Percentiles rank a stretch among this genome's conserved stretches.
phyloP scores from a whole-genome alignment of 2,888 invertebrate genomes.

The Apotomis capreana region DNA sequence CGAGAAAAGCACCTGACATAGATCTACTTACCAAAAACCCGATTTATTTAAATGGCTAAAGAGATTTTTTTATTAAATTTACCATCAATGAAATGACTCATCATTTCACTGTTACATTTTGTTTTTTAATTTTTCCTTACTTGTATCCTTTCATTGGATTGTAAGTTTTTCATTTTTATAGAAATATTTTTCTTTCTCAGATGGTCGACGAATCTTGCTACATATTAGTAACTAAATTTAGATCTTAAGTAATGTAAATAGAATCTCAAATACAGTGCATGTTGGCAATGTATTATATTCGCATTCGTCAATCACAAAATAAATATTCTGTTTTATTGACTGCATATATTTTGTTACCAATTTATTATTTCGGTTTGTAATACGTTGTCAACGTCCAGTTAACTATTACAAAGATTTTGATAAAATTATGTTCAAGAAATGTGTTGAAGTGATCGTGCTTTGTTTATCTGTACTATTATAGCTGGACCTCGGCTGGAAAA shows the following conservation, averaged over 20 bases:
- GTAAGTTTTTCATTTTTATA: not conserved
- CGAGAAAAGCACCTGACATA: no score
- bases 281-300: slow-evolving; percentile 69
- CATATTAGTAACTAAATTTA: slow-evolving; percentile 24
- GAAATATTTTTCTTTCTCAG: slow-evolving; percentile 11
- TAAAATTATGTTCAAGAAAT: not conserved
- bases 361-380: slow-evolving; percentile 46
- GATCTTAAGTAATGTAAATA: slow-evolving; percentile 48
- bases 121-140: not conserved
- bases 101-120: no score
- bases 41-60: no score
- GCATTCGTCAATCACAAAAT: slow-evolving; percentile 30
- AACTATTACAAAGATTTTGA: not conserved
- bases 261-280: slow-evolving; percentile 55
- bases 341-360: slow-evolving; percentile 41
- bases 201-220: slow-evolving; percentile 3
- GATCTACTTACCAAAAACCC: no score
- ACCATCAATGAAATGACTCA: no score
- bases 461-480: not conserved
- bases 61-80: no score
- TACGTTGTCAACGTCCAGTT: slow-evolving; percentile 71
- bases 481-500: no score
- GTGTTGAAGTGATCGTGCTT: slow-evolving; percentile 1
- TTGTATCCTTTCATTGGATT: not conserved
- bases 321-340: slow-evolving; percentile 45